Evolutionary conservation across 1,140 invertebrate genomes (phyloP).

Genomic region (Caenorhabditis tropicalis): DNA sequence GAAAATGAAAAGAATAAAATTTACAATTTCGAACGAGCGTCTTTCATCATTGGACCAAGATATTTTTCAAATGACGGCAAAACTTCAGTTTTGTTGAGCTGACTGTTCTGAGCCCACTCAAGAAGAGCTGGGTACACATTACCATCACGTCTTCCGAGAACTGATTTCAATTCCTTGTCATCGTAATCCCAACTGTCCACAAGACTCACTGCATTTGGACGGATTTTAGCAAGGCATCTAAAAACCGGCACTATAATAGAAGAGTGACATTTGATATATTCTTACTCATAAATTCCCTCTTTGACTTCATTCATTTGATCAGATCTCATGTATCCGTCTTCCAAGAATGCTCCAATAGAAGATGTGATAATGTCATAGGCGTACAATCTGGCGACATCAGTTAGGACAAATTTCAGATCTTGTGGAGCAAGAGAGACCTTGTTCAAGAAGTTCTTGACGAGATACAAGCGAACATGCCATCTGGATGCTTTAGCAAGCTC

Average conservation of each 20-base stretch:
- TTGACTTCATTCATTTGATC: conserved; percentile 58
- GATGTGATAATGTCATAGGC: conserved; percentile 33
- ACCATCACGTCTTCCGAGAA: conserved; percentile 85
- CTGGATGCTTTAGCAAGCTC: conserved; percentile 58
- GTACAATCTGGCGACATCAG: not conserved
- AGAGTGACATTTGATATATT: not conserved
- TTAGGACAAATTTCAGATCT: conserved; percentile 2
- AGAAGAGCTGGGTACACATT: conserved; percentile 87
- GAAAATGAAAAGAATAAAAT: not conserved
- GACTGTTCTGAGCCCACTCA: conserved; percentile 83
- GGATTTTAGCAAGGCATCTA: conserved; percentile 52
- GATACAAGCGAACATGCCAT: conserved; percentile 25
- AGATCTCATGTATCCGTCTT: conserved; percentile 55
- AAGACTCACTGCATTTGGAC: conserved; percentile 84
- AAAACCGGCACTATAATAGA: not conserved
- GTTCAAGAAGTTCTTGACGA: conserved; percentile 27
- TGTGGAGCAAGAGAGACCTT: not conserved
- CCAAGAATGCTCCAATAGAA: conserved; percentile 45
- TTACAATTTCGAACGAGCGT: conserved; percentile 22
- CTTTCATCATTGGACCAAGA: conserved; percentile 56
- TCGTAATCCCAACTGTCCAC: conserved; percentile 89
- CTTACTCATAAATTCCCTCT: conserved; percentile 54
- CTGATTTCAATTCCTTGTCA: conserved; percentile 83
- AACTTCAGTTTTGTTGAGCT: conserved; percentile 80
- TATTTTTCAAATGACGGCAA: conserved; percentile 55